Percentiles rank a stretch among this genome's conserved stretches.
Conservation (phyloP, 2,888 invertebrate genomes). For the Cepaea hortensis region DNA sequence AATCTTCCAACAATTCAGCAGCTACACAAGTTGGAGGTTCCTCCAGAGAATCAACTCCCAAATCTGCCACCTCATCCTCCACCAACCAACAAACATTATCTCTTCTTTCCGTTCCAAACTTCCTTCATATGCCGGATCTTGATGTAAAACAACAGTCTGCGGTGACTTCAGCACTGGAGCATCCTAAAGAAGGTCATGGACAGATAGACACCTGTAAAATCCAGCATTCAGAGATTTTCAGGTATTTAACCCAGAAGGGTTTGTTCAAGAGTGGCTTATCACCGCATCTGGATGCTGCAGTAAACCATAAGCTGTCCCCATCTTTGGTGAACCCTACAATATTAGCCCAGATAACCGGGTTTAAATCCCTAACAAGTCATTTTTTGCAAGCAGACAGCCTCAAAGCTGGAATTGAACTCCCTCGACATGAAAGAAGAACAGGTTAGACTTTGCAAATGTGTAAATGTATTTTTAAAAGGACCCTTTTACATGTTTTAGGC, state of each 20-base stretch:
- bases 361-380: constrained; percentile 36
- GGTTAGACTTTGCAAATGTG: neutral
- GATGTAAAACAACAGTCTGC: neutral
- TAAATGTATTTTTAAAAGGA: neutral
- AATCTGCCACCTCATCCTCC: constrained; percentile 5
- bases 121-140: constrained; percentile 27
- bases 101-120: constrained; percentile 25
- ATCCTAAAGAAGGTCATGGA: neutral
- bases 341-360: constrained; percentile 33
- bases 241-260: constrained; percentile 73
- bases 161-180: neutral
- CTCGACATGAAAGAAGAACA: neutral
- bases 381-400: constrained; percentile 35
- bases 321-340: constrained; percentile 35
- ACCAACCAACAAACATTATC: neutral
- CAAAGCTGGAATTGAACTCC: constrained; percentile 1
- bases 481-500: too few species aligned
- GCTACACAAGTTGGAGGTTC: neutral
- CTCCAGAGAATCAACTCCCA: constrained; percentile 14
- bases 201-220: constrained; percentile 52
- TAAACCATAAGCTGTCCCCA: constrained; percentile 51
- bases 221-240: constrained; percentile 69
- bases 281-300: constrained; percentile 52
- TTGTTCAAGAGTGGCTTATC: constrained; percentile 59
- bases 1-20: constrained; percentile 5